These are phyloP conservation scores for Maniola jurtina DNA, from an alignment of 1,140 invertebrate genomes.

Conservation along the genomic window DNA sequence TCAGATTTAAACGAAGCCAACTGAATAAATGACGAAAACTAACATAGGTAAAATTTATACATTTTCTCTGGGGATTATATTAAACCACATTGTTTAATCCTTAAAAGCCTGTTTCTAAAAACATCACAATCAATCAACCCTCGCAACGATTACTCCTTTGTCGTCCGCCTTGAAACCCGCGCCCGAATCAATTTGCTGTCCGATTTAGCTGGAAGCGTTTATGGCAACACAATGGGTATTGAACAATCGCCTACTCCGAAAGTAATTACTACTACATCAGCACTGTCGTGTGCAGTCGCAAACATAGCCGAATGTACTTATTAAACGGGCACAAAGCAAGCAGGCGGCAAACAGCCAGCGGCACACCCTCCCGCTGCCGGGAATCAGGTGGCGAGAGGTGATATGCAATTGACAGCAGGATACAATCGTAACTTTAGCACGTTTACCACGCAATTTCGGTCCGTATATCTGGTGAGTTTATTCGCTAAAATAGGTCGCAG, in stretches of 20 bases:
- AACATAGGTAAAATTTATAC: no score
- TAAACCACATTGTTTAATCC: not conserved
- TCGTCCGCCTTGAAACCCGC: slow-evolving; percentile 2
- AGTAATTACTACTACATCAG: slow-evolving; percentile 63
- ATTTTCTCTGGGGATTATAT: not conserved
- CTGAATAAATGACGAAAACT: no score
- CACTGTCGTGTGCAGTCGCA: slow-evolving; percentile 56
- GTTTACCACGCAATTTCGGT: slow-evolving; percentile 38
- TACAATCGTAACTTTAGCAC: slow-evolving; percentile 41
- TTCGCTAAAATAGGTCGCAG: slow-evolving; percentile 39
- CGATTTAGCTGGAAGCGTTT: slow-evolving; percentile 39
- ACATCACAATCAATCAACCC: slow-evolving; percentile 24
- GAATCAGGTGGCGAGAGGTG: slow-evolving; percentile 63
- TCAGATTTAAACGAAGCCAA: no score
- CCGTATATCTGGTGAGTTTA: slow-evolving; percentile 42
- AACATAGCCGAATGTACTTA: slow-evolving; percentile 52
- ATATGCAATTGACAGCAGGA: slow-evolving; percentile 54
- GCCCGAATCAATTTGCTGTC: slow-evolving; percentile 34
- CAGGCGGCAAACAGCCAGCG: slow-evolving; percentile 50
- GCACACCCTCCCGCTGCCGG: slow-evolving; percentile 41
- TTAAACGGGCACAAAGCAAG: slow-evolving; percentile 59
- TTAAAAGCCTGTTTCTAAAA: slow-evolving; percentile 11
- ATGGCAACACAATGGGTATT: slow-evolving; percentile 37
- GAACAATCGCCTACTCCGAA: slow-evolving; percentile 46
- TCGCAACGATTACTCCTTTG: slow-evolving; percentile 29